These are phyloP conservation scores for Sphinx pinastri DNA, from an alignment of 2,888 invertebrate species.

Conservation along the genomic window DNA sequence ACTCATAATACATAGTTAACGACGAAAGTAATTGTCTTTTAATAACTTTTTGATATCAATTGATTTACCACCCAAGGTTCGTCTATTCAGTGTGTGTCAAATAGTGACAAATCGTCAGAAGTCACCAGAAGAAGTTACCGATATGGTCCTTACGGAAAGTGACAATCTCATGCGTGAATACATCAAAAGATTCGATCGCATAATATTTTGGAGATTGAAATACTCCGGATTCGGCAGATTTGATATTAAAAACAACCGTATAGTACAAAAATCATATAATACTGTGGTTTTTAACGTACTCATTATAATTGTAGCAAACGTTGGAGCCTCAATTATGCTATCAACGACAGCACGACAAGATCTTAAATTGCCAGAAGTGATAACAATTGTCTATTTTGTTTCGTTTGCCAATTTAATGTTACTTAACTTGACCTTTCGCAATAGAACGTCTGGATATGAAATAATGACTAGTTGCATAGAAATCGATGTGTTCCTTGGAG, in stretches of 20 bases:
- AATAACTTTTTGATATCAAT: background rate
- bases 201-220: conserved; percentile 45
- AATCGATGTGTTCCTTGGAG: conserved; percentile 59
- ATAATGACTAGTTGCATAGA: conserved; percentile 53
- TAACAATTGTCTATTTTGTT: conserved; percentile 48
- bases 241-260: conserved; percentile 49
- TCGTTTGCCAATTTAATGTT: conserved; percentile 49
- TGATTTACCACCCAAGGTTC: background rate
- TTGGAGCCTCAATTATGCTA: conserved; percentile 43
- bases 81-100: background rate
- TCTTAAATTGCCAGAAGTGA: conserved; percentile 51
- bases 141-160: conserved; percentile 40
- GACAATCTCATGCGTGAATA: conserved; percentile 49
- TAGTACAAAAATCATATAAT: conserved; percentile 45
- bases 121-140: background rate
- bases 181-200: conserved; percentile 38
- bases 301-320: conserved; percentile 40
- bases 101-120: too few relatives aligned
- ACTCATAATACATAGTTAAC: background rate
- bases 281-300: conserved; percentile 45
- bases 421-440: conserved; percentile 50
- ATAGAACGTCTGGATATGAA: conserved; percentile 46
- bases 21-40: background rate
- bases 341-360: conserved; percentile 45
- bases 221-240: conserved; percentile 56